A percentile compares a stretch with the other conserved stretches of the same genome.
These are phyloP conservation scores for Macaria liturata DNA, from an alignment of 2,888 invertebrate species.

Conservation along the genomic window DNA sequence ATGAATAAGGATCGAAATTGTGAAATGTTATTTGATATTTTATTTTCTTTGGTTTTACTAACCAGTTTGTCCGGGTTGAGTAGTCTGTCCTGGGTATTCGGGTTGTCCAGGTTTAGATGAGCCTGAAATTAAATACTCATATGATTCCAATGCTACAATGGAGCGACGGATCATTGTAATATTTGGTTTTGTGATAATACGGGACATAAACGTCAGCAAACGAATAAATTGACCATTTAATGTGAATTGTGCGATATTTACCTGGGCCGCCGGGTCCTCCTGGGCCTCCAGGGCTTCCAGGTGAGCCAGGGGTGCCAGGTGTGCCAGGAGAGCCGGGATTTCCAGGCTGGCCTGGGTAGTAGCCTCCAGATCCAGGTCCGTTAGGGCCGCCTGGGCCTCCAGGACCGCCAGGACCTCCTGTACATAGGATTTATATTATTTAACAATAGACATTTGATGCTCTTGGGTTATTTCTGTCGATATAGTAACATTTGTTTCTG, in stretches of 20 bases:
- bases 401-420: constrained; percentile 32
- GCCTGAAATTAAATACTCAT: background rate
- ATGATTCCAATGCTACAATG: too few relatives aligned
- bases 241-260: constrained; percentile 14
- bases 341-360: constrained; percentile 40
- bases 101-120: constrained; percentile 27
- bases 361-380: constrained; percentile 45
- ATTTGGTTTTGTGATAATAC: too few relatives aligned
- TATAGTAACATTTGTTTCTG: too few relatives aligned
- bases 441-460: too few relatives aligned
- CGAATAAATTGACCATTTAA: background rate
- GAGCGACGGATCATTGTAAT: too few relatives aligned
- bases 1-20: too few relatives aligned
- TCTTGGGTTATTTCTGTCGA: too few relatives aligned
- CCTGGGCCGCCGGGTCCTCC: constrained; percentile 36
- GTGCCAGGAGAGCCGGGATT: constrained; percentile 39
- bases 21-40: too few relatives aligned
- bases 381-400: constrained; percentile 63
- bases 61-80: constrained; percentile 43
- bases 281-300: constrained; percentile 41
- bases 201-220: too few relatives aligned
- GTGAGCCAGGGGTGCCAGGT: constrained; percentile 40
- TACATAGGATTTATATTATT: too few relatives aligned
- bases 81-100: constrained; percentile 35
- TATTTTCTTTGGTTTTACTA: background rate